Base-by-base conservation (phyloP, 2,113 vertebrate species). In the Rhinoderma darwinii region DNA sequence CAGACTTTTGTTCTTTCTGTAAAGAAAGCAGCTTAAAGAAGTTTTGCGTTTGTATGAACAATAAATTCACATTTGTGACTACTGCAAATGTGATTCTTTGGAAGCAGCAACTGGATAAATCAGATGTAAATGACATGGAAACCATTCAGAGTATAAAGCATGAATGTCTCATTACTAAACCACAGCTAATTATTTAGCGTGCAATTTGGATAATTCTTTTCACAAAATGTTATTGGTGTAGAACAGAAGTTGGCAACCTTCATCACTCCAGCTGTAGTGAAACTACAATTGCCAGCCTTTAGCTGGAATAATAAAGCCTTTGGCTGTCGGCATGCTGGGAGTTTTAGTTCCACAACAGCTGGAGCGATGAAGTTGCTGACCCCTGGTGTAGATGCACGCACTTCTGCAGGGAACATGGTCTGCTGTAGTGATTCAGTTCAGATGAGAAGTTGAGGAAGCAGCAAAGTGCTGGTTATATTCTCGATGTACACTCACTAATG, bases 81-180 rank as follows among this genome's bases (percentile, higher is more conserved):
- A 22, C 25, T 35, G 22, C 41, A 83, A 20, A 35, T 22, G 35
- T 22, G 17, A 51, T 51, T 70, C 43, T 50, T 83, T 83, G 11
- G 4, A 63, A 82, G 35, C 41, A 11, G 30, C 15, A 66, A 44
- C 25, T 44, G 20, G 18, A 83, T 70, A 47, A 18, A 70, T 83
- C 59, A 83, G 51, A 83, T 83, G 63, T 27, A 72, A 70, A 70
- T 70, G 18, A 63, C 20, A 66, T 66, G 59, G n/a, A 32, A 77
- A 39, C 20, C 59, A 59, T 66, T 43, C 20, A 3, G 27, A 50
- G 63, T 51, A 50, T 70, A 72, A 50, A 66, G 43, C 54, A 83
- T 83, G 59, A 82, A 82, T 82, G 37, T 39, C 22, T 82, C 80
- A 82, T 82, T 47, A 82, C 41, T 17, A 47, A 41, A 25, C 59